Evolutionary conservation across 2,113 vertebrate species (phyloP).

Genomic region (Hippolais icterina): DNA sequence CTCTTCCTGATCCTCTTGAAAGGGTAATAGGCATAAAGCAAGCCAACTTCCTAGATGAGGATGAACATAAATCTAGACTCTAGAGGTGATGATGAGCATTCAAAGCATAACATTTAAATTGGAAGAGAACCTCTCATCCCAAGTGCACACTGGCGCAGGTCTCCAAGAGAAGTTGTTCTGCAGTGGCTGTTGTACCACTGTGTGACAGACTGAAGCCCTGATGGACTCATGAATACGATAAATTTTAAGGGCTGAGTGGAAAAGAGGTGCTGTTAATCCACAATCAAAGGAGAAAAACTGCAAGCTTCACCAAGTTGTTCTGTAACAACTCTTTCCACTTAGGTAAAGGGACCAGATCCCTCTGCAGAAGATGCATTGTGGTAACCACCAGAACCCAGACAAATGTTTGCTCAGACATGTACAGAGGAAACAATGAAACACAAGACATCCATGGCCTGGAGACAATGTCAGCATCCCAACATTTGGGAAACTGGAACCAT

Average conservation of each 20-base stretch:
- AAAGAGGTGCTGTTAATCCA: not conserved
- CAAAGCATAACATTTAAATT: not conserved
- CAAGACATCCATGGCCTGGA: not conserved
- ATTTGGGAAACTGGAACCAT: not conserved
- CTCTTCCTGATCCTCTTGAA: not conserved
- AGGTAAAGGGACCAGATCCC: not conserved
- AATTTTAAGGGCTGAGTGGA: not conserved
- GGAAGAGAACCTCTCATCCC: not conserved
- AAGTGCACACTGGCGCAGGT: not conserved
- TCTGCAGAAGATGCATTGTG: not conserved
- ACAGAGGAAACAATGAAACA: not conserved
- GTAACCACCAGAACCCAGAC: not conserved
- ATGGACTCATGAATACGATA: not conserved
- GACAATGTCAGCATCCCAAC: not conserved
- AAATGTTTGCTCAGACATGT: not conserved
- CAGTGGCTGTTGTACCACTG: not conserved
- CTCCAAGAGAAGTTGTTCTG: not conserved
- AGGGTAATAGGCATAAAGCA: not conserved
- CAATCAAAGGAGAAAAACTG: not conserved
- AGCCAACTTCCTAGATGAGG: not conserved
- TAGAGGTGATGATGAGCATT: not conserved
- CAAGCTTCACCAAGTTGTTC: not conserved
- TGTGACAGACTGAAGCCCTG: not conserved
- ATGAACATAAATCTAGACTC: not conserved
- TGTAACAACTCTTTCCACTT: not conserved